Evolutionary conservation across 2,888 invertebrate species (phyloP).

Genomic region (Disparrhopalites patrizii): DNA sequence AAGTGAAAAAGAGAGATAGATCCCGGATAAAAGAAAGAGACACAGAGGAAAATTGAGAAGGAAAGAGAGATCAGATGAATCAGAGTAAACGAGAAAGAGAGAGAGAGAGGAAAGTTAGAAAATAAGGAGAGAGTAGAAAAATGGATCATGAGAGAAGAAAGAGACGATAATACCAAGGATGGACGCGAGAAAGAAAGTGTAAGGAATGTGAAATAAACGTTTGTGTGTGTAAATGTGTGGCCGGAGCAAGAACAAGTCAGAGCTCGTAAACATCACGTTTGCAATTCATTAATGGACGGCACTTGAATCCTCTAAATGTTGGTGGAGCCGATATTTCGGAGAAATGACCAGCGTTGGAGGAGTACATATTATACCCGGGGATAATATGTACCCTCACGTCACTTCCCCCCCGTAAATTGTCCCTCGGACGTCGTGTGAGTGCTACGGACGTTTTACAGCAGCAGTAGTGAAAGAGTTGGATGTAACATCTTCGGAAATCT

Average conservation of each 20-base stretch:
- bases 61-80: too few relatives aligned
- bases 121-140: not conserved
- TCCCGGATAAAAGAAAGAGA: too few relatives aligned
- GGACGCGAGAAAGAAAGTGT: not conserved
- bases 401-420: slow-evolving; percentile 49
- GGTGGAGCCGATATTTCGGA: slow-evolving; percentile 40
- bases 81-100: not conserved
- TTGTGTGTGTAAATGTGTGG: slow-evolving; percentile 1
- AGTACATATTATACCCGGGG: slow-evolving; percentile 61
- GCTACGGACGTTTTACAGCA: slow-evolving; percentile 70
- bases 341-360: slow-evolving; percentile 43
- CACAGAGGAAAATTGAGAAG: too few relatives aligned
- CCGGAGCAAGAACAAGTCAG: slow-evolving; percentile 29
- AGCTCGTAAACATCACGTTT: slow-evolving; percentile 48
- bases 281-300: slow-evolving; percentile 41
- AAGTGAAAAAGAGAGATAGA: too few relatives aligned
- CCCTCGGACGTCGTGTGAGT: slow-evolving; percentile 60
- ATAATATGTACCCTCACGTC: slow-evolving; percentile 65
- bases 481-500: slow-evolving; percentile 67
- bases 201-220: not conserved
- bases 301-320: slow-evolving; percentile 42
- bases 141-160: not conserved
- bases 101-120: not conserved
- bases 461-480: slow-evolving; percentile 68
- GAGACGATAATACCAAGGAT: not conserved